These are phyloP conservation scores for Chaenocephalus aceratus DNA, from an alignment of 2,113 vertebrate genomes.

Conservation along the genomic window DNA sequence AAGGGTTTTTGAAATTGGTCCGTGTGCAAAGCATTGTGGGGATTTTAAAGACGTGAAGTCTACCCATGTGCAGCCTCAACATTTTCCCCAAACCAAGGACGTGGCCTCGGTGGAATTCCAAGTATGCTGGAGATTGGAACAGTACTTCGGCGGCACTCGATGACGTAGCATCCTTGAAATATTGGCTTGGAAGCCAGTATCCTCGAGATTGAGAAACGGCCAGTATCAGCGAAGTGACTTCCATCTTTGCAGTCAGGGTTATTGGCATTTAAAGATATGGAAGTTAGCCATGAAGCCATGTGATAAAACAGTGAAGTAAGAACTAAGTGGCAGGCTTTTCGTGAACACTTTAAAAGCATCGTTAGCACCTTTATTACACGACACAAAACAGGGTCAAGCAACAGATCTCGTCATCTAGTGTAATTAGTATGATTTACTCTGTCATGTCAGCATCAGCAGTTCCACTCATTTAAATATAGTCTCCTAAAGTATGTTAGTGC, in stretches of 20 bases:
- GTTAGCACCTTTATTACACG: conserved; percentile 61
- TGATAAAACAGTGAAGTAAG: conserved; percentile 28
- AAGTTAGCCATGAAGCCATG: conserved; percentile 33
- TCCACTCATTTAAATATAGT: neutral
- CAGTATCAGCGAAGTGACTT: conserved; percentile 6
- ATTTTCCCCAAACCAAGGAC: too few relatives aligned
- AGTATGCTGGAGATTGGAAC: too few relatives aligned
- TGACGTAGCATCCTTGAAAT: too few relatives aligned
- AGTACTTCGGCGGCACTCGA: too few relatives aligned
- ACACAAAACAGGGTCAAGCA: conserved; percentile 23
- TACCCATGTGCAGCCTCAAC: too few relatives aligned
- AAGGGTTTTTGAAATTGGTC: too few relatives aligned
- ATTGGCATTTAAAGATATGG: conserved; percentile 19
- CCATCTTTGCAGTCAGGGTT: neutral
- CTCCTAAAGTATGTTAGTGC: neutral
- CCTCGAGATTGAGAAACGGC: too few relatives aligned
- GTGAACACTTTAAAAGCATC: conserved; percentile 57
- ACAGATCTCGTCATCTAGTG: conserved; percentile 24
- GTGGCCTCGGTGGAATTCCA: too few relatives aligned
- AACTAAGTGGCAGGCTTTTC: conserved; percentile 14
- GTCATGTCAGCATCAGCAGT: conserved; percentile 8
- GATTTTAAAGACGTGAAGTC: too few relatives aligned
- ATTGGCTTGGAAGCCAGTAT: too few relatives aligned
- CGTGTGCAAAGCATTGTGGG: too few relatives aligned
- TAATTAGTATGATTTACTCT: conserved; percentile 50